Evolutionary conservation across 2,888 invertebrate species (phyloP).

Genomic region (Eurytoma californica): DNA sequence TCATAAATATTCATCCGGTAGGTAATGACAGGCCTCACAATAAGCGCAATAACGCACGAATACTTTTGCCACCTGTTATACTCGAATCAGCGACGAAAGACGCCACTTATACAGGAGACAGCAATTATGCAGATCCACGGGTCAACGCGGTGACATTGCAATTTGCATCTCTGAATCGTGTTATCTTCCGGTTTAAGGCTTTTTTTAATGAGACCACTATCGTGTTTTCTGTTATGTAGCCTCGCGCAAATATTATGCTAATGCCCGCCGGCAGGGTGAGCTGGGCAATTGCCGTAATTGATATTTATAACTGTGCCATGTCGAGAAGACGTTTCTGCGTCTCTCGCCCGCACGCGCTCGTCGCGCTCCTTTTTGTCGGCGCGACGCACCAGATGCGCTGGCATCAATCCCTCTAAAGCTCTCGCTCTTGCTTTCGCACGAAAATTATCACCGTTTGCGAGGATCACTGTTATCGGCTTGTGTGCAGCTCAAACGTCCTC

Average conservation of each 20-base stretch:
- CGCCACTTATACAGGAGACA: not conserved
- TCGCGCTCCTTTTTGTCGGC: not conserved
- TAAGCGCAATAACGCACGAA: not conserved
- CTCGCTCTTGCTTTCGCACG: conserved; percentile 46
- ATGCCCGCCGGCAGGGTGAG: not conserved
- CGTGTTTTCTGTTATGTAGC: not conserved
- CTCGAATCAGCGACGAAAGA: conserved; percentile 15
- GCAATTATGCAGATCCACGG: conserved; percentile 14
- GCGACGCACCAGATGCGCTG: conserved; percentile 10
- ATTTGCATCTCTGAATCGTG: conserved; percentile 72
- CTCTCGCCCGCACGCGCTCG: not conserved
- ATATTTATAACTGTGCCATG: conserved; percentile 41
- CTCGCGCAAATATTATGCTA: conserved; percentile 37
- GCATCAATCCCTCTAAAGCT: not conserved
- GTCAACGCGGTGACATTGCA: conserved; percentile 69
- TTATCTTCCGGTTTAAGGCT: conserved; percentile 68
- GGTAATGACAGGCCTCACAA: too few relatives aligned
- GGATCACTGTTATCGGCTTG: conserved; percentile 24
- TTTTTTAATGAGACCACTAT: conserved; percentile 31
- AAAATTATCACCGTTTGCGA: conserved; percentile 39
- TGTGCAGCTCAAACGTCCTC: not conserved
- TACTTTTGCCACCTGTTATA: conserved; percentile 37
- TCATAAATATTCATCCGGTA: too few relatives aligned
- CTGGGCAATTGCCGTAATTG: conserved; percentile 40
- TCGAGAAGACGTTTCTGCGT: not conserved